phyloP scores from a whole-genome alignment of 2,113 vertebrate species.

The Cercocebus atys region DNA sequence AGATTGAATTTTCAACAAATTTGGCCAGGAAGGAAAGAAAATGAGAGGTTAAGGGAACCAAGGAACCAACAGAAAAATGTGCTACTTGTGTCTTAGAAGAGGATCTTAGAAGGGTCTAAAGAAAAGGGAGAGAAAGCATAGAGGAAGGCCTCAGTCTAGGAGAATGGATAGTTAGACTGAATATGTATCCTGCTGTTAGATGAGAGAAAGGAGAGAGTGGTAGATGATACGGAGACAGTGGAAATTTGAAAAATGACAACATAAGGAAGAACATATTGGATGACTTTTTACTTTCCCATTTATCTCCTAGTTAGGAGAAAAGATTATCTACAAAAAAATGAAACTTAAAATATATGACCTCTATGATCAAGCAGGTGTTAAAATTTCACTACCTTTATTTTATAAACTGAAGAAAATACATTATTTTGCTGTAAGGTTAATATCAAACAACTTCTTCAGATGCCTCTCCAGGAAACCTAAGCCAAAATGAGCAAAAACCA shows the following conservation, averaged over 20 bases:
- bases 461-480: neutral
- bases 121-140: neutral
- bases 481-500: neutral
- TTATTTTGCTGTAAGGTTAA: neutral
- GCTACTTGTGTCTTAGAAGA: neutral
- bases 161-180: neutral
- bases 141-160: neutral
- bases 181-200: neutral
- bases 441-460: neutral
- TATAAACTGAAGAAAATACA: neutral
- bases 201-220: neutral
- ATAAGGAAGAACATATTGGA: neutral
- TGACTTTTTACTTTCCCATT: neutral
- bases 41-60: neutral
- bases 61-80: neutral
- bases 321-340: neutral
- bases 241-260: neutral
- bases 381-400: neutral
- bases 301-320: neutral
- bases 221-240: neutral
- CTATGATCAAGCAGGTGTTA: neutral
- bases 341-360: neutral
- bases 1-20: neutral
- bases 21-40: neutral
- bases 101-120: neutral